These are phyloP conservation scores for Drosophila insularis DNA, from an alignment of 1,140 invertebrate genomes.

Conservation along the genomic window DNA sequence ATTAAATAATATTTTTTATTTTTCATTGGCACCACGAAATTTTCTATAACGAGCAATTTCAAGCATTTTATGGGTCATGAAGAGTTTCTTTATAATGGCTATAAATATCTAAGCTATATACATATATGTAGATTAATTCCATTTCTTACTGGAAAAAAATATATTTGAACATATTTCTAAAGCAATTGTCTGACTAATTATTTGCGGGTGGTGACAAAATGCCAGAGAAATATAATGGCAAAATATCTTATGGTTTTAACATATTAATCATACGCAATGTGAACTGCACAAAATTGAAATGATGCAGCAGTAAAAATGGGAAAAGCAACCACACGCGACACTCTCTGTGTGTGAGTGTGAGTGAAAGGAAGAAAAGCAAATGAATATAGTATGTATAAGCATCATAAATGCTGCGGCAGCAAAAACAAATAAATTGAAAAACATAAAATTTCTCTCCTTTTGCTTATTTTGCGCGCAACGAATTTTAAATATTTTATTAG, in stretches of 20 bases:
- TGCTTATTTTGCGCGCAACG: conserved; percentile 21
- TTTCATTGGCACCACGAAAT: no score
- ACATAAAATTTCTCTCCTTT: conserved; percentile 19
- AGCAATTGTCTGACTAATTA: neutral
- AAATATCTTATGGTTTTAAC: neutral
- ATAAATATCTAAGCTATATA: no score
- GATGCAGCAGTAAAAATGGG: conserved; percentile 4
- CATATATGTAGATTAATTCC: neutral
- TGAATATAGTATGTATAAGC: conserved; percentile 6
- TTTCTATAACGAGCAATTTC: neutral
- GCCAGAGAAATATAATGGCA: neutral
- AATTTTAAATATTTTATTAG: conserved; percentile 33
- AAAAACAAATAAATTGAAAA: conserved; percentile 30
- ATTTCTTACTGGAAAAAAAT: neutral
- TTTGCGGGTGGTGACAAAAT: neutral
- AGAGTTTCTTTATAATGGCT: no score
- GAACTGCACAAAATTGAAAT: conserved; percentile 16
- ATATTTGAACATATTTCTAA: neutral
- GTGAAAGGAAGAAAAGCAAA: conserved; percentile 3
- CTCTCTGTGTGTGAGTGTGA: neutral
- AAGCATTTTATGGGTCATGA: no score
- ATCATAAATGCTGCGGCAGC: conserved; percentile 17
- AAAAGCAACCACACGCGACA: neutral
- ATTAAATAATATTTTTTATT: no score
- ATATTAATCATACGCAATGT: conserved; percentile 12